Evolutionary conservation across 2,113 vertebrate genomes (phyloP).

Genomic region (Ammodytes dubius): DNA sequence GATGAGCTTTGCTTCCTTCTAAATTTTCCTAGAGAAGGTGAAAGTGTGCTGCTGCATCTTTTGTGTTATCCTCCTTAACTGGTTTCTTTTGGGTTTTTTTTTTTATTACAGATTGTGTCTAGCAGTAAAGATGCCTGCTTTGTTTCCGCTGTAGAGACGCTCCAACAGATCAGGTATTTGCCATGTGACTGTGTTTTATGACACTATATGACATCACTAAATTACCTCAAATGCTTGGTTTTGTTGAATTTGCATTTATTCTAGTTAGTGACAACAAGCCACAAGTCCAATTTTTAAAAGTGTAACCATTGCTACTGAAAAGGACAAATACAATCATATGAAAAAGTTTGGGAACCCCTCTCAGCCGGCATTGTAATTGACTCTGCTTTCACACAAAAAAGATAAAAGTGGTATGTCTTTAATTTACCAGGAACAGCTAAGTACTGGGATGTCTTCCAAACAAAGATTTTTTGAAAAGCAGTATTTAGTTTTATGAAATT

Average conservation of each 20-base stretch:
- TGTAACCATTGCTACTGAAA: not conserved
- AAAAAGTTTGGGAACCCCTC: too few species aligned
- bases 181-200: not conserved
- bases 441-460: too few species aligned
- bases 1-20: not conserved
- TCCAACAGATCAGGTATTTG: slow-evolving; percentile 96
- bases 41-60: not conserved
- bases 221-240: not conserved
- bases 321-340: too few species aligned
- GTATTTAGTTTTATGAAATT: too few species aligned
- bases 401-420: too few species aligned
- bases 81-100: not conserved
- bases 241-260: not conserved
- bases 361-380: too few species aligned
- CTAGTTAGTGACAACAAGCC: not conserved
- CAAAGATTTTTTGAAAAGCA: too few species aligned
- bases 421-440: too few species aligned
- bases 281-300: not conserved
- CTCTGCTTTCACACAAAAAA: too few species aligned
- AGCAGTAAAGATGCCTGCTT: slow-evolving; percentile 94
- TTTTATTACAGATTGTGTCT: slow-evolving; percentile 87
- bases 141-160: slow-evolving; percentile 93
- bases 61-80: not conserved
- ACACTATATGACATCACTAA: not conserved
- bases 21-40: not conserved